Evolutionary conservation across 2,888 invertebrate species (phyloP).

Genomic region (Ennomos erosarius): DNA sequence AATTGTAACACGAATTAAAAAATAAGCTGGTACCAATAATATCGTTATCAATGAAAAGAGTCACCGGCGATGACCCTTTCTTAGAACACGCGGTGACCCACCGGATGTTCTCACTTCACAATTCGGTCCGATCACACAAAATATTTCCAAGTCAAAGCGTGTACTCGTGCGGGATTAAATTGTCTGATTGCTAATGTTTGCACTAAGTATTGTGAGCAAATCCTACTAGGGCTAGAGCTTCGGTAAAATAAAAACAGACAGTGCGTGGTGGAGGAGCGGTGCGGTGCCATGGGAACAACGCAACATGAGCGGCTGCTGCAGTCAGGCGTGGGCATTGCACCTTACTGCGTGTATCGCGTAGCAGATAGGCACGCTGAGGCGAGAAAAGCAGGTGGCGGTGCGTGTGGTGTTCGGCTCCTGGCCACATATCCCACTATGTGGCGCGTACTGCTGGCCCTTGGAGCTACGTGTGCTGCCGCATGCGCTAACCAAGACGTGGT

Average conservation of each 20-base stretch:
- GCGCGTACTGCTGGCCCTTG: constrained; percentile 85
- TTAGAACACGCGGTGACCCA: too few species aligned
- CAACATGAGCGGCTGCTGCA: constrained; percentile 57
- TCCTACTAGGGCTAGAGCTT: constrained; percentile 57
- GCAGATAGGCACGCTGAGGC: constrained; percentile 75
- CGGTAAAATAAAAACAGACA: constrained; percentile 53
- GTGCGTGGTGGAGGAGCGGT: constrained; percentile 69
- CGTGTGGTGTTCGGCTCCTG: constrained; percentile 72
- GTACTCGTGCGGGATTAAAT: constrained; percentile 61
- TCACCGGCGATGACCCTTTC: constrained; percentile 45
- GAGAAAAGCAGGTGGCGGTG: constrained; percentile 67
- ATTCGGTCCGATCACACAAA: constrained; percentile 82
- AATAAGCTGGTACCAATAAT: constrained; percentile 71
- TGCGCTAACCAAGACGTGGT: constrained; percentile 87
- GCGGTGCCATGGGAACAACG: constrained; percentile 80
- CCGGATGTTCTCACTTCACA: constrained; percentile 68
- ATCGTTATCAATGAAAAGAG: constrained; percentile 68
- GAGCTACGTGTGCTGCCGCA: constrained; percentile 83
- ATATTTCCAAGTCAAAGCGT: constrained; percentile 76
- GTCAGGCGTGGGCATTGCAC: constrained; percentile 69
- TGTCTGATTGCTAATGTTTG: constrained; percentile 48
- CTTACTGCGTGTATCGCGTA: constrained; percentile 82
- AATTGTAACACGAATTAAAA: constrained; percentile 36
- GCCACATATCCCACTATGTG: constrained; percentile 83
- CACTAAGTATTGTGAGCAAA: constrained; percentile 56